Base-by-base conservation (phyloP, 2,113 vertebrate genomes). In the Saguinus imperator region DNA sequence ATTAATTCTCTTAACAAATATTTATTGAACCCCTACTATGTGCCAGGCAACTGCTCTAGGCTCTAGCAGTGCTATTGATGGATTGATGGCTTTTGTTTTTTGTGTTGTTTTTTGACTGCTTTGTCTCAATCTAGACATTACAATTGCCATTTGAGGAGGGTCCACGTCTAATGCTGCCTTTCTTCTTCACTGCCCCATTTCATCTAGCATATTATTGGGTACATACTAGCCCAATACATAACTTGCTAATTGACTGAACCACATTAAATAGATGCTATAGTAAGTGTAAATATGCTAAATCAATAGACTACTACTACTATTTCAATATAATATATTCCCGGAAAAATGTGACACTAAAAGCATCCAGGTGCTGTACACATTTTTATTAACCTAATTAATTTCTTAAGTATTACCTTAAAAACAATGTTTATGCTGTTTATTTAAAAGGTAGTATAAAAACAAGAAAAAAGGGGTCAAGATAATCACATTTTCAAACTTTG, bases 371-470 rank as follows among this genome's bases (percentile, higher is more conserved):
- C 45, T 43, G 43, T 32, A 55, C 32, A 82, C 7, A 66, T 50
- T 94, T 92, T 94, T 93, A 80, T 61, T 93, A 52, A 55, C 58
- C 40, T 80, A 70, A 66, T 82, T 48, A 55, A 84, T 86, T 93
- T 90, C 50, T 86, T 70, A 81, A 89, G 58, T 91, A 61, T 93
- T 14, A 20, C 43, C 70, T 76, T 58, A 93, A 93, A 91, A 75
- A 17, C 8, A 13, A 17, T 8, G 13, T 16, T 40, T 66, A 43
- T 81, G 37, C 35, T 97, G 94, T 97, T 98, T 98, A 97, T 97
- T 97, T 97, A 97, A 98, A 98, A 98, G 97, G 89, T 94, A 97
- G 94, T 97, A 97, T 96, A 97, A 98, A 98, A 97, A 97, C 95
- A 97, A 96, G 93, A 97, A 82, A 76, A 3, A 35, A 57, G 23